Conservation (phyloP, 2,797 vertebrate species). For the Chrosomus eos region DNA sequence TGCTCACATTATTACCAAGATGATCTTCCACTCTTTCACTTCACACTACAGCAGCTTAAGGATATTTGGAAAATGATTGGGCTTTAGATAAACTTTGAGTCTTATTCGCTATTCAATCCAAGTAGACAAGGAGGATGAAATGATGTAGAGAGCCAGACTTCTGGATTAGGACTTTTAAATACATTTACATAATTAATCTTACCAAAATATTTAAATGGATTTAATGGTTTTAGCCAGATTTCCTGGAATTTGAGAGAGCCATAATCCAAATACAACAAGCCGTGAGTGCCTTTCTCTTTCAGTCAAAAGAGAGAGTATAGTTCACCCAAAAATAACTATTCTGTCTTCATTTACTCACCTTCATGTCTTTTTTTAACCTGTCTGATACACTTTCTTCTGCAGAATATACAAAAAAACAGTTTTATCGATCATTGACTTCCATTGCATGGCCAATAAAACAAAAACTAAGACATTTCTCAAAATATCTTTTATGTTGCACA, state of each 20-base stretch:
- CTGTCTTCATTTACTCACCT: background rate
- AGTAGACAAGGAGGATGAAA: background rate
- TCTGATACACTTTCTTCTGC: background rate
- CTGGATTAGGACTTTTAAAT: background rate
- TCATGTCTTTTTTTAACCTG: background rate
- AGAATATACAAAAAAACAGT: background rate
- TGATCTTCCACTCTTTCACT: background rate
- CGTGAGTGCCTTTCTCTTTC: background rate
- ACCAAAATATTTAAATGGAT: constrained; percentile 12
- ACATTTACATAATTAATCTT: background rate
- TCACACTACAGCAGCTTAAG: background rate
- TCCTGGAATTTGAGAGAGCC: background rate
- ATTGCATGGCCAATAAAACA: background rate
- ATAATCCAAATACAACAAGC: constrained; percentile 22
- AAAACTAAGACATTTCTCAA: background rate
- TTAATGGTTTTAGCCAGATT: background rate
- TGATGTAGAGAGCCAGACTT: background rate
- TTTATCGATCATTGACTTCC: background rate
- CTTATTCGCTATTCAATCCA: background rate
- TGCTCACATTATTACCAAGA: background rate
- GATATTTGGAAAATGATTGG: background rate
- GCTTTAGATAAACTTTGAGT: background rate
- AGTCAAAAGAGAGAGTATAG: background rate
- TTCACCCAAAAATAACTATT: too few species aligned
- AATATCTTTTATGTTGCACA: background rate